phyloP scores from a whole-genome alignment of 2,113 vertebrate genomes.

The Phalacrocorax carbo region DNA sequence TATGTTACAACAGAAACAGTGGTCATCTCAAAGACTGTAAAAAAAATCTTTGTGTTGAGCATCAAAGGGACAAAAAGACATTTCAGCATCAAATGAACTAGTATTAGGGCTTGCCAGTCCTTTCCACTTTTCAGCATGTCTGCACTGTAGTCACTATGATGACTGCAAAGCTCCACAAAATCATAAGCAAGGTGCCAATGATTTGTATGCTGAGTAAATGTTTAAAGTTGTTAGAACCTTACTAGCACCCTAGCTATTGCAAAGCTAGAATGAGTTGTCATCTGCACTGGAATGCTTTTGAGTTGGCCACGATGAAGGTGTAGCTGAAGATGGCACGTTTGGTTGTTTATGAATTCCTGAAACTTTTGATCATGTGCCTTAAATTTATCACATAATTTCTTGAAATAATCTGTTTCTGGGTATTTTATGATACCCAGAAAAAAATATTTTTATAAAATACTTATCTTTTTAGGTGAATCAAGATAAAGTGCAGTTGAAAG shows the following conservation, averaged over 20 bases:
- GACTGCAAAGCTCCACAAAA: not conserved
- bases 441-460: too few species aligned
- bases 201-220: not conserved
- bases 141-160: not conserved
- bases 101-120: not conserved
- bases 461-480: too few species aligned
- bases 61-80: not conserved
- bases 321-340: not conserved
- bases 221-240: not conserved
- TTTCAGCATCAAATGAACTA: not conserved
- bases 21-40: not conserved
- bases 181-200: not conserved
- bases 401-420: too few species aligned
- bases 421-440: too few species aligned
- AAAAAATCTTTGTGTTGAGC: not conserved
- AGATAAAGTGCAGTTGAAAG: too few species aligned
- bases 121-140: not conserved
- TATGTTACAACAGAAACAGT: not conserved
- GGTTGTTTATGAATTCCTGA: not conserved
- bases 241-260: not conserved
- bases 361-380: not conserved
- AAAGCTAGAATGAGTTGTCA: not conserved
- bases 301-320: not conserved
- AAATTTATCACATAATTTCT: not conserved
- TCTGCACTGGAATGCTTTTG: not conserved